Base-by-base conservation (phyloP, 1,140 invertebrate species). In the Megalopta genalis region DNA sequence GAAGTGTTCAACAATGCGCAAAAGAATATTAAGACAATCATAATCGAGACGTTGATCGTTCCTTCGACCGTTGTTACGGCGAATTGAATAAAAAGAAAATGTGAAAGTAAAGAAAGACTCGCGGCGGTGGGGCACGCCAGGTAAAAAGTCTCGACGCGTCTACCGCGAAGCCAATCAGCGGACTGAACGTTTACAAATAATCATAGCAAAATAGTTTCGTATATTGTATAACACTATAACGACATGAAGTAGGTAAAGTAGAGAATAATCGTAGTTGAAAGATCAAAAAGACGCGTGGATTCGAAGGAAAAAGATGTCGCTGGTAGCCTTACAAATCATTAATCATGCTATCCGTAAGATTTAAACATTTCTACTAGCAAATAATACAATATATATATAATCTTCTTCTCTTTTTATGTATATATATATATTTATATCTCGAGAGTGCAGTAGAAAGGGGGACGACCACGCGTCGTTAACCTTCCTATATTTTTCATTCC, bases 141-240 rank as follows among this genome's bases (percentile, higher is more conserved):
- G 42, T 68, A 79, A 79, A 59, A 62, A 62, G 68, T 63, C 66
- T 57, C 46, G 42, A 74, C 39, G 37, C 16, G 46, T 70, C 67
- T 87, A 62, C 87, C 88, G 89, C 84, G 88, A 90, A 89, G 86
- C 85, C 82, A 89, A 89, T 81, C 71, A 85, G 57, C 77, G 77
- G 71, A 72, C n/a, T 64, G 70, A 21, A 83, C 57, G 57, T 84
- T 75, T 68, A 76, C 54, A 79, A 74, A 85, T 75, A 80, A 83
- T 85, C 75, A 46, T 80, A 80, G 71, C 77, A 79, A 79, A 79
- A 79, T 79, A 79, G 62, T 66, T 79, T 74, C 77, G 70, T 79
- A 79, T 73, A 78, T 78, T 72, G 70, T 73, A 67, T 79, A 74
- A 79, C 64, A 49, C 71, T 79, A 79, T 49, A 74, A 73, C 63